Evolutionary conservation across 37 sponge, comb jelly and placozoan genomes (phyloP), one percentile per base, ranked within the genome.

Genomic region (Beroe ovata): DNA sequence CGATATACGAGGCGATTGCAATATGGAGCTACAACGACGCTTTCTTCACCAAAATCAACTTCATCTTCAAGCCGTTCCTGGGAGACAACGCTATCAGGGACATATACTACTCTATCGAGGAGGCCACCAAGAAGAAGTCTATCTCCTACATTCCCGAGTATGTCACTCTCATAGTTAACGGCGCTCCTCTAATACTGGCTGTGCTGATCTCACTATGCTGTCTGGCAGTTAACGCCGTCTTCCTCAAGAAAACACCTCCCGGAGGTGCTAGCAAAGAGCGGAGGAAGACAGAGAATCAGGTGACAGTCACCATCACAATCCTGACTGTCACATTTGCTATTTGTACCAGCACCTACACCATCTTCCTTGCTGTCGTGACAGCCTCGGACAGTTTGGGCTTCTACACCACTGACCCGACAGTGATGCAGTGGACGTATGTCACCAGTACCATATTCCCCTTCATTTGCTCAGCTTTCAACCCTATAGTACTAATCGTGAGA

Each of bases 391-490:
- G 18, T 16, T 18, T 66, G 69, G 25, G 2, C 69, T 66, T 26
- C 35, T 61, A 61, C 63, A 29, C 32, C 16, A 1, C 2, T 2
- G 35, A 66, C 34, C 69, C 25, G 4, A 25, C 18, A 11, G 69
- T 66, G 1, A 4, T 66, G 33, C 69, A 66, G 69, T 37, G 29
- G 33, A 29, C 32, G 36, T 66, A 66, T 37, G 2, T 30, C 35
- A 66, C 69, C 33, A 66, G 69, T 30, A 66, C 69, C 16, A 30
- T 66, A 1, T 66, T 66, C 69, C 69, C 69, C 30, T 66, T 66
- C 36, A 2, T 66, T 4, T 29, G 69, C 69, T 66, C 69, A 18
- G 32, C 69, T 1, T 37, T 66, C 69, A 66, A 66, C 30, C 69
- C 69, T 8, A 32, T 66, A 4, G 16, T 66, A 4, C 36, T 66